These are phyloP conservation scores for Thumatha senex DNA, from an alignment of 2,888 invertebrate genomes.

Conservation along the genomic window DNA sequence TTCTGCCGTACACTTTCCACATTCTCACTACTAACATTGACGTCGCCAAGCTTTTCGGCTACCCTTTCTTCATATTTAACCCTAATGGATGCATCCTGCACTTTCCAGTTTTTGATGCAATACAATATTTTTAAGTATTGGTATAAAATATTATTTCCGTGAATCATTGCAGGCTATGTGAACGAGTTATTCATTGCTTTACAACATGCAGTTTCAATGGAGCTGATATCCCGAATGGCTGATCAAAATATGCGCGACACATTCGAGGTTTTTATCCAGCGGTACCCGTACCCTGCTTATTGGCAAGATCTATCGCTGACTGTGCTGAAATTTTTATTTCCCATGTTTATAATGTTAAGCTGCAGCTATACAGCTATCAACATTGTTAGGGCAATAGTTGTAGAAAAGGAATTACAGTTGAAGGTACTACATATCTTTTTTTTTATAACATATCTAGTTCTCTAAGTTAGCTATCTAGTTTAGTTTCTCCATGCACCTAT, in stretches of 20 bases:
- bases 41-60: too few relatives aligned
- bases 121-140: too few relatives aligned
- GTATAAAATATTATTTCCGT: too few relatives aligned
- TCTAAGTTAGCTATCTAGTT: not conserved
- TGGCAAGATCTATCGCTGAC: constrained; percentile 86
- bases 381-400: constrained; percentile 88
- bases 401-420: constrained; percentile 89
- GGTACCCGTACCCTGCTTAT: constrained; percentile 90
- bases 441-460: not conserved
- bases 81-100: too few relatives aligned
- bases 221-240: constrained; percentile 58
- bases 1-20: too few relatives aligned
- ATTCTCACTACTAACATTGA: too few relatives aligned
- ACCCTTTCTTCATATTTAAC: too few relatives aligned
- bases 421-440: constrained; percentile 77
- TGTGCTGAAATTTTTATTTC: constrained; percentile 86
- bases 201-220: constrained; percentile 66
- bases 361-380: constrained; percentile 92
- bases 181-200: constrained; percentile 72
- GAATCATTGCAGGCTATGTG: constrained; percentile 59
- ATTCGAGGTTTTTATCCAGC: constrained; percentile 76
- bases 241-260: constrained; percentile 43
- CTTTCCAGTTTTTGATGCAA: too few relatives aligned
- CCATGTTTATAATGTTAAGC: constrained; percentile 91
- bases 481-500: too few relatives aligned